Conservation (phyloP, 2,797 vertebrate species). For the Platalea minor region DNA sequence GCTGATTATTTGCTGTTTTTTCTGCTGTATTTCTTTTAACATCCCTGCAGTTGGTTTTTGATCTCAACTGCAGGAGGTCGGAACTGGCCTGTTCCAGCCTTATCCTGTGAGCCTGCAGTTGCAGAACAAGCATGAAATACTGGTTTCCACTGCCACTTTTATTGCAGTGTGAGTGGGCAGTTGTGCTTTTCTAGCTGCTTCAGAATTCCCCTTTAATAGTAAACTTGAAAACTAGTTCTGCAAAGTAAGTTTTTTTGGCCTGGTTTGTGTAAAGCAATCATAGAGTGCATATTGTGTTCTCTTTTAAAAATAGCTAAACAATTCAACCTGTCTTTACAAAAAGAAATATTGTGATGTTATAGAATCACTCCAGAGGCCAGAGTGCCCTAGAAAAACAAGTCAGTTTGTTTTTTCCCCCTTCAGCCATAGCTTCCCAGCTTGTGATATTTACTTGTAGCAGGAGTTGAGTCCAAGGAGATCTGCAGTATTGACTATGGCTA, state of each 20-base stretch:
- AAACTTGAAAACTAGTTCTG: neutral
- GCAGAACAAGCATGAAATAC: neutral
- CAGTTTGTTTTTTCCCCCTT: neutral
- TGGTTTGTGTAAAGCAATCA: neutral
- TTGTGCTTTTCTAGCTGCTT: neutral
- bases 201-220: neutral
- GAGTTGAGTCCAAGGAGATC: neutral
- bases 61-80: neutral
- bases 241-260: neutral
- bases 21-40: neutral
- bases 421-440: neutral
- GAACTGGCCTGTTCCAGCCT: neutral
- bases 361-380: neutral
- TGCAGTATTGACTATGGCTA: neutral
- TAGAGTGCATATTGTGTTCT: neutral
- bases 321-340: neutral
- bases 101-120: neutral
- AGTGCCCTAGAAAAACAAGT: neutral
- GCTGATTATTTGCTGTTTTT: neutral
- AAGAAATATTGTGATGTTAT: neutral
- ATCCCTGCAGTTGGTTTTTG: neutral
- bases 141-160: neutral
- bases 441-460: neutral
- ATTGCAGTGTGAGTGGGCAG: neutral
- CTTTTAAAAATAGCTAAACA: neutral